phyloP scores from a whole-genome alignment of 2,113 vertebrate species.

The Lethenteron camtschaticum region DNA sequence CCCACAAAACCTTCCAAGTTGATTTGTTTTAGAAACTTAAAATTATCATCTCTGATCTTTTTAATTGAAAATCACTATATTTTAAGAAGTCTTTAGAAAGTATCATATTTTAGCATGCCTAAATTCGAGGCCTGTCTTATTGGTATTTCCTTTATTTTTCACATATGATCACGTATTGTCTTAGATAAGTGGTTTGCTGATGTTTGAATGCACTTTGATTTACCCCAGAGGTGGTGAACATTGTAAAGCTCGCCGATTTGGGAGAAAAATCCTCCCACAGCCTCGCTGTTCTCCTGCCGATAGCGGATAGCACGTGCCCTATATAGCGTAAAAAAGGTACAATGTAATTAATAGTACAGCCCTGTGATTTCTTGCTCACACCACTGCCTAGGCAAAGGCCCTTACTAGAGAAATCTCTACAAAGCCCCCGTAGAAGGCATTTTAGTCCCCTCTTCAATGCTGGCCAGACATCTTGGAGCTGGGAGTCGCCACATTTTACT shows the following conservation, averaged over 20 bases:
- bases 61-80: not conserved
- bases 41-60: not conserved
- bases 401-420: no score
- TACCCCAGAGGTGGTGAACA: constrained; percentile 96
- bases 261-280: constrained; percentile 89
- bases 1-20: no score
- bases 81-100: not conserved
- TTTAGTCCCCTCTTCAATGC: no score
- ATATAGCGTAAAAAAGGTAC: constrained; percentile 4
- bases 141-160: not conserved
- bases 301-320: constrained; percentile 88
- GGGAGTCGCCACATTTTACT: no score
- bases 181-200: not conserved
- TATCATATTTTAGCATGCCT: not conserved
- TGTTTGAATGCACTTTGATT: not conserved
- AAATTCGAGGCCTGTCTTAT: not conserved
- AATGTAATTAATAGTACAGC: not conserved
- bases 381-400: no score
- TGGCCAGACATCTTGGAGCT: no score
- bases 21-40: not conserved
- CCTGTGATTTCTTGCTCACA: no score
- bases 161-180: not conserved
- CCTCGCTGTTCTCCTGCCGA: constrained; percentile 57
- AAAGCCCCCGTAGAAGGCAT: no score
- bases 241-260: constrained; percentile 85